Evolutionary conservation across 2,888 invertebrate genomes (phyloP).

Genomic region (Helobdella robusta): DNA sequence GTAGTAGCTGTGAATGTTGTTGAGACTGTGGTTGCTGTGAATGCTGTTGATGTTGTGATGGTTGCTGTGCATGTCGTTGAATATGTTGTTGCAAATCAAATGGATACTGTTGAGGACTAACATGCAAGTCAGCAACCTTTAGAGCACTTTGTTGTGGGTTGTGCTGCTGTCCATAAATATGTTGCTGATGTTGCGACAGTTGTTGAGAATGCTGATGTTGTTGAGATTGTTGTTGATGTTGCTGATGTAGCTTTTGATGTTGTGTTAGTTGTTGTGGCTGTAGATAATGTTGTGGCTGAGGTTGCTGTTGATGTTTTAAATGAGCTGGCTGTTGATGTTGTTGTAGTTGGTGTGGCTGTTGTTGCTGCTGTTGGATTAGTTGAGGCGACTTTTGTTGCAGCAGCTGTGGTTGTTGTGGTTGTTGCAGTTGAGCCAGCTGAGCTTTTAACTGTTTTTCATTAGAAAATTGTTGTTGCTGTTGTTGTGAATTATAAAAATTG

Average conservation of each 20-base stretch:
- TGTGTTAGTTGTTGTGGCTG: conserved; percentile 8
- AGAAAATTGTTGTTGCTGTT: too few species aligned
- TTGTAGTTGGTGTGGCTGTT: background rate
- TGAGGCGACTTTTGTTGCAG: background rate
- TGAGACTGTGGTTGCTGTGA: background rate
- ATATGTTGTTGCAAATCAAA: too few species aligned
- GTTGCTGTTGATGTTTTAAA: background rate
- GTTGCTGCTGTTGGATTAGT: background rate
- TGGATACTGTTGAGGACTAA: too few species aligned
- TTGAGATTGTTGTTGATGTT: too few species aligned
- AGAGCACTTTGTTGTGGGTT: too few species aligned
- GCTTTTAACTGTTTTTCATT: background rate
- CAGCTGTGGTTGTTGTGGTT: background rate
- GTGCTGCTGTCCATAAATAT: too few species aligned
- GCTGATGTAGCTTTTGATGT: background rate
- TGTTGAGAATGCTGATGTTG: too few species aligned
- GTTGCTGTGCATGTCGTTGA: too few species aligned
- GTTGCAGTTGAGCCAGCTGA: background rate
- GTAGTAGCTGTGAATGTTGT: background rate
- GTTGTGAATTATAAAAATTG: too few species aligned
- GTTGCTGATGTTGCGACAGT: too few species aligned
- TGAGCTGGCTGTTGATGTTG: background rate
- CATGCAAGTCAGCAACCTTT: too few species aligned
- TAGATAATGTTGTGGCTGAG: background rate
- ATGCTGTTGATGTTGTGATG: too few species aligned